phyloP scores from a whole-genome alignment of 1,140 invertebrate genomes.

The Eumaeus atala region DNA sequence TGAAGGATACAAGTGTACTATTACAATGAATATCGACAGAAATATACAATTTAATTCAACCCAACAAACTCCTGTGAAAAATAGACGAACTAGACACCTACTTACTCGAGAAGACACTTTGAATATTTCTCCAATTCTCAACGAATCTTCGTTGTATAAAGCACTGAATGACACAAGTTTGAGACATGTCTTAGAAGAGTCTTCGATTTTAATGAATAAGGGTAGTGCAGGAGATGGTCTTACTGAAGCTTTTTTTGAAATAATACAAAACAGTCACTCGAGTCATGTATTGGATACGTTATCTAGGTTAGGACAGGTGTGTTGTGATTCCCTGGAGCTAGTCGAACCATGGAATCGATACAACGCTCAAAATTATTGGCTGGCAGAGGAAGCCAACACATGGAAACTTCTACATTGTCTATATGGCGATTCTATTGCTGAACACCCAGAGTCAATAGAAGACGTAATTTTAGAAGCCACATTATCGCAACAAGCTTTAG shows the following conservation, averaged over 20 bases:
- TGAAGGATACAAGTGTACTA: too few relatives aligned
- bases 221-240: constrained; percentile 50
- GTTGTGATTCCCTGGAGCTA: constrained; percentile 63
- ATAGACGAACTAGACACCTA: constrained; percentile 44
- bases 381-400: constrained; percentile 88
- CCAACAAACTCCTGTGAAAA: constrained; percentile 48
- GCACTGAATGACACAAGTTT: constrained; percentile 65
- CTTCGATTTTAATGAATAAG: constrained; percentile 47
- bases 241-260: constrained; percentile 63
- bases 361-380: constrained; percentile 76
- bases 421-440: constrained; percentile 83
- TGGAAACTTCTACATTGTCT: constrained; percentile 89
- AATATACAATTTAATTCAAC: constrained; percentile 47
- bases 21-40: constrained; percentile 46
- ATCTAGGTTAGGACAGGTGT: constrained; percentile 62
- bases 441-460: constrained; percentile 70
- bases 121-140: constrained; percentile 59
- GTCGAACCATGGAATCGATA: constrained; percentile 70
- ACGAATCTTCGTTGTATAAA: constrained; percentile 63
- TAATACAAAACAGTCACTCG: constrained; percentile 61
- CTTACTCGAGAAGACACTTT: constrained; percentile 54
- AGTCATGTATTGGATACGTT: constrained; percentile 61
- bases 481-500: constrained; percentile 59
- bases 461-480: constrained; percentile 65
- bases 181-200: constrained; percentile 59